Base-by-base conservation (phyloP, 1,140 invertebrate genomes). In the Mamestra configurata region DNA sequence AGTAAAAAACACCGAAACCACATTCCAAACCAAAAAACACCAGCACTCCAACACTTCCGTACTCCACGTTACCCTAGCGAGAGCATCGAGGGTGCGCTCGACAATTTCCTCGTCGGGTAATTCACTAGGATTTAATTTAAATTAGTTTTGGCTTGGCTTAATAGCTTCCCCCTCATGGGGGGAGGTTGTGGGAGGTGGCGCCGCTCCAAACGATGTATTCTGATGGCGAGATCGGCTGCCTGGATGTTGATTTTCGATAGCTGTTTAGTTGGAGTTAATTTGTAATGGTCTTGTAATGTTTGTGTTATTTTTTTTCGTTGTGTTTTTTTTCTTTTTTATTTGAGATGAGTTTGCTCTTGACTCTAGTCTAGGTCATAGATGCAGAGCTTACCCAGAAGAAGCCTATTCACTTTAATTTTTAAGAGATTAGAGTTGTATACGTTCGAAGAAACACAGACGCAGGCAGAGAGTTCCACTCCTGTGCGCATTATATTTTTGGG, bases 91-190 rank as follows among this genome's bases (percentile, higher is more conserved):
- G 93, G 93, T 91, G 86, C 89, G 91, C 92, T 93, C 92, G 93
- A 93, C 93, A 94, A 94, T 94, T 94, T 94, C 93, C 93, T 93
- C 93, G 87, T 94, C 93, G 90, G 94, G 95, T 95, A 95, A 95
- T 95, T 95, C 95, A 95, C 95, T 95, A 95, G 95, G 95, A 95
- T 95, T 95, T 95, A 95, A 95, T 95, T 95, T 95, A 95, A 95
- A 95, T 95, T 95, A 95, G 95, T 95, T 95, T 95, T 95, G 94
- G 95, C 94, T 95, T 94, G 94, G 95, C 95, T 95, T 95, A 95
- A 95, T 95, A 95, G 94, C 93, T 93, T 94, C 90, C 89, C 92
- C 91, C 89, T 31, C 75, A 53, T 83, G 51, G 49, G 80, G 82
- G 81, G 84, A 84, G 81, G 72, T 11, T 57, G 77, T 51, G 49